phyloP scores from a whole-genome alignment of 2,888 invertebrate genomes.

The Brachypalpus laphriformis region DNA sequence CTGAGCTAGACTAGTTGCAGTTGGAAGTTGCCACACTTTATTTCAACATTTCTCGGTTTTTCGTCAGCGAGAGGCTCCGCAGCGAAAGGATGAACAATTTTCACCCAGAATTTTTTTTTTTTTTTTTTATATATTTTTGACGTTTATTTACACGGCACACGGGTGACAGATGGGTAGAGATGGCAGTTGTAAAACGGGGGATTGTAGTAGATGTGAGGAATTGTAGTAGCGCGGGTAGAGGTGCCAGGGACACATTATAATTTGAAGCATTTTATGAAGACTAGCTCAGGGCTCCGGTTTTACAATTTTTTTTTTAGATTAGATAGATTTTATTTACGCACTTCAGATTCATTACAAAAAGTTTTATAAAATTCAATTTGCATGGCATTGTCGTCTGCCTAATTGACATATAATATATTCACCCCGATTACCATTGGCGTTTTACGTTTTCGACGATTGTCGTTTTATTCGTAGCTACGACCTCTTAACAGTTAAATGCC shows the following conservation, averaged over 20 bases:
- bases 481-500: too few species aligned
- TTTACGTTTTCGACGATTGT: too few species aligned
- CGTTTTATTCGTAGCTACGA: too few species aligned
- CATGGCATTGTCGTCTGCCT: too few species aligned
- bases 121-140: constrained; percentile 10
- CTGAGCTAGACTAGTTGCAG: neutral
- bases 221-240: neutral
- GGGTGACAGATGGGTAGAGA: constrained; percentile 41
- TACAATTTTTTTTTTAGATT: too few species aligned
- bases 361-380: too few species aligned
- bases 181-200: constrained; percentile 6
- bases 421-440: too few species aligned
- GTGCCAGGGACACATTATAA: constrained; percentile 6
- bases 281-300: too few species aligned
- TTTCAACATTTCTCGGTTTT: constrained; percentile 59
- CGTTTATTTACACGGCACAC: constrained; percentile 36
- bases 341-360: too few species aligned
- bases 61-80: neutral
- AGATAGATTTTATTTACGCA: too few species aligned
- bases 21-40: constrained; percentile 37
- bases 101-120: constrained; percentile 39
- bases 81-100: constrained; percentile 28
- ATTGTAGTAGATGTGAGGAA: neutral
- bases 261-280: neutral
- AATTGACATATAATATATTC: too few species aligned